Evolutionary conservation across 2,888 invertebrate species (phyloP).

Genomic region (Tribolium freemani): DNA sequence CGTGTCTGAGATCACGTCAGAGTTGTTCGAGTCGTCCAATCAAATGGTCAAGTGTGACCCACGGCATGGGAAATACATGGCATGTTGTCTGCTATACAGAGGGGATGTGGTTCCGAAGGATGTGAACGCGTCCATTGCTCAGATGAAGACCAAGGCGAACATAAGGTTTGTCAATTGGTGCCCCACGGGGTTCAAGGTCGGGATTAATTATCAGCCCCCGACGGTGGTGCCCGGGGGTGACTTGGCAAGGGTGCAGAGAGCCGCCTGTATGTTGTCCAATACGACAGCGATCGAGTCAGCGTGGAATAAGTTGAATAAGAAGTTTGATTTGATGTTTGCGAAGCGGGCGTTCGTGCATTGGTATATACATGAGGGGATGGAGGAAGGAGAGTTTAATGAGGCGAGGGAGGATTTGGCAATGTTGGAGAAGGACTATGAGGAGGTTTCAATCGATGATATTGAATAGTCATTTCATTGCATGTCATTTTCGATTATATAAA

Average conservation of each 20-base stretch:
- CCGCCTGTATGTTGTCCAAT: constrained; percentile 92
- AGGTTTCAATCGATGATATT: constrained; percentile 75
- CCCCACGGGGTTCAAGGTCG: constrained; percentile 88
- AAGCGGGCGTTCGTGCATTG: constrained; percentile 97
- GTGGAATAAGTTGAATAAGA: constrained; percentile 91
- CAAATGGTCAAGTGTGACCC: constrained; percentile 95
- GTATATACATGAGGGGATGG: constrained; percentile 85
- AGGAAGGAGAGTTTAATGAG: constrained; percentile 86
- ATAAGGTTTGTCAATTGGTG: constrained; percentile 97
- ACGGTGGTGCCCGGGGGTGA: constrained; percentile 83
- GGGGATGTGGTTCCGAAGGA: constrained; percentile 94
- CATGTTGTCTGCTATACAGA: constrained; percentile 86
- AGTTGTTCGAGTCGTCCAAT: constrained; percentile 90
- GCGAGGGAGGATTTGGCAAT: constrained; percentile 84
- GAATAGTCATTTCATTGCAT: constrained; percentile 21
- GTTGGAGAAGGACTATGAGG: constrained; percentile 81
- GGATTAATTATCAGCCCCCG: constrained; percentile 78
- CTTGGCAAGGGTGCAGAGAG: constrained; percentile 85
- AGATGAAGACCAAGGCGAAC: constrained; percentile 81
- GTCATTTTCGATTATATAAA: neutral
- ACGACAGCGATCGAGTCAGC: constrained; percentile 93
- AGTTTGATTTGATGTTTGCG: constrained; percentile 95
- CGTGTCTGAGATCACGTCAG: constrained; percentile 86
- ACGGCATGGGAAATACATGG: constrained; percentile 89
- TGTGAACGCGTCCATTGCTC: constrained; percentile 86